Conservation (phyloP, 2,113 vertebrate genomes). For the Ailuropoda melanoleuca region DNA sequence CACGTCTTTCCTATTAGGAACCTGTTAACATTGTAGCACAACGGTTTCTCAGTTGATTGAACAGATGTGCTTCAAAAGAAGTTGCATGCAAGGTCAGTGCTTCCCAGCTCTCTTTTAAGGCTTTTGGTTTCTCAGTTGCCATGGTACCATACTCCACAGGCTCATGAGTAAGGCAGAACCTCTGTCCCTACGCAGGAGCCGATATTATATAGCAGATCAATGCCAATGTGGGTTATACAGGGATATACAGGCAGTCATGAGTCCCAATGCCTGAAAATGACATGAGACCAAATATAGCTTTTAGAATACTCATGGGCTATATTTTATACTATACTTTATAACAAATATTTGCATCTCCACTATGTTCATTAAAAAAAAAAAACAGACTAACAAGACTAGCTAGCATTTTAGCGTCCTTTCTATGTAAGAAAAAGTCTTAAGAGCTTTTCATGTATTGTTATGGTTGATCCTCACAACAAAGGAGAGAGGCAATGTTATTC, state of each 20-base stretch:
- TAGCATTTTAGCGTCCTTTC: background rate
- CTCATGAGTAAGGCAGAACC: background rate
- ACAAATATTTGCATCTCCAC: background rate
- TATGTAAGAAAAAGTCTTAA: background rate
- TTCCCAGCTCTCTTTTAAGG: background rate
- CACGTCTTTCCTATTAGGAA: background rate
- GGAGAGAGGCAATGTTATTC: background rate
- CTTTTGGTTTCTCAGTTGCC: background rate
- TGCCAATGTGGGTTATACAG: background rate
- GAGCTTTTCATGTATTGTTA: background rate
- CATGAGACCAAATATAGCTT: background rate
- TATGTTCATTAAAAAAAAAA: background rate
- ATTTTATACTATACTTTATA: background rate
- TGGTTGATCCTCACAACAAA: background rate
- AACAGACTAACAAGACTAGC: background rate
- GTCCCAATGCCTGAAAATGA: background rate
- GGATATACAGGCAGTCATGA: background rate
- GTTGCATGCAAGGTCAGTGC: background rate
- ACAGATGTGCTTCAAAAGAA: background rate
- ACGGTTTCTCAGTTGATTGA: background rate
- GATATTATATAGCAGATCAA: background rate
- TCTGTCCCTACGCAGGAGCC: background rate
- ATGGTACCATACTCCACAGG: too few species aligned
- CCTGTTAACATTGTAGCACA: background rate
- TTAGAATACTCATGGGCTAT: background rate